A percentile compares a stretch with the other conserved stretches of the same genome.
phyloP scores from a whole-genome alignment of 2,113 vertebrate species.

The Saimiri boliviensis region DNA sequence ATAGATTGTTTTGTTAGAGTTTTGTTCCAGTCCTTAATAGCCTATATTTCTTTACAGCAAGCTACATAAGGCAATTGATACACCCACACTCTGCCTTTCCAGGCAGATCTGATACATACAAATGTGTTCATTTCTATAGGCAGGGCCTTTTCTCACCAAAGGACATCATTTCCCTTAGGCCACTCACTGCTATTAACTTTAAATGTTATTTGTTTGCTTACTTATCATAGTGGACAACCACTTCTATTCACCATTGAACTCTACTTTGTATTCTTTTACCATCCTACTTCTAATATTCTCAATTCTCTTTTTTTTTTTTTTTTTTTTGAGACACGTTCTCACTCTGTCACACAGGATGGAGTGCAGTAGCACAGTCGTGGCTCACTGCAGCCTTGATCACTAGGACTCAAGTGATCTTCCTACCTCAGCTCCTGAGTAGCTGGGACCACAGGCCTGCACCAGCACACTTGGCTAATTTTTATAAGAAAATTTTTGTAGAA shows the following conservation, averaged over 20 bases:
- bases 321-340: too few species aligned
- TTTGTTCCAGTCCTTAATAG: constrained; percentile 28
- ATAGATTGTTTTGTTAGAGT: neutral
- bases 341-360: too few species aligned
- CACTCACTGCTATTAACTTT: neutral
- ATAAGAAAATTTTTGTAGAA: too few species aligned
- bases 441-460: too few species aligned
- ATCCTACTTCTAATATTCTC: neutral
- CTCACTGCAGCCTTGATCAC: too few species aligned
- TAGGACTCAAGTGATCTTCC: too few species aligned
- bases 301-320: neutral
- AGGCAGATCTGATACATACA: neutral
- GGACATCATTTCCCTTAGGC: neutral
- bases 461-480: too few species aligned
- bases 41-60: neutral
- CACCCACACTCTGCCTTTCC: neutral
- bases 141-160: neutral
- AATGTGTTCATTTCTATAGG: neutral
- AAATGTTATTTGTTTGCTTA: neutral
- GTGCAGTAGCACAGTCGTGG: too few species aligned
- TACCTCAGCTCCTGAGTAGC: too few species aligned
- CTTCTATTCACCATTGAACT: neutral
- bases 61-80: neutral
- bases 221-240: neutral
- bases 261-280: neutral